Conservation (phyloP, 2,797 vertebrate genomes). For the Sebastiscus tertius region DNA sequence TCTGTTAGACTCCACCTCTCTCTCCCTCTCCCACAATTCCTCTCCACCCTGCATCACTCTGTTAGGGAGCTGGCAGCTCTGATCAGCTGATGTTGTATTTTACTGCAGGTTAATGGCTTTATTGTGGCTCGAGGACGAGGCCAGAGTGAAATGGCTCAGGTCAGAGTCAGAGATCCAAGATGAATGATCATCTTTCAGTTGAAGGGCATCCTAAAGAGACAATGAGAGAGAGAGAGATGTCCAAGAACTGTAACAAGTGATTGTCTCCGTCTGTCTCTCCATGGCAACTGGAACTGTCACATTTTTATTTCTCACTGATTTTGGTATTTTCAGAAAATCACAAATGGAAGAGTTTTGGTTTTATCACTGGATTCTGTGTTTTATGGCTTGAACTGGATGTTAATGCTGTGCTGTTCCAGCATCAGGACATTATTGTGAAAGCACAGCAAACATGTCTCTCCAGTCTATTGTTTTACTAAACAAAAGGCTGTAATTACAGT, state of each 20-base stretch:
- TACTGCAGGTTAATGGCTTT: not conserved
- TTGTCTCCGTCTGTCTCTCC: not conserved
- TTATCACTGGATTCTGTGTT: not conserved
- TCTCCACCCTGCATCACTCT: not conserved
- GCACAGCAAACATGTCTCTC: constrained; percentile 7
- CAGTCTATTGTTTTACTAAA: constrained; percentile 18
- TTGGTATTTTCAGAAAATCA: not conserved
- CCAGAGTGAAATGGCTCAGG: not conserved
- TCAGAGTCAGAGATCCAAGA: not conserved
- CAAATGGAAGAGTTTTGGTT: not conserved
- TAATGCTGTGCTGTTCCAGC: not conserved
- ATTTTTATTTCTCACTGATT: not conserved
- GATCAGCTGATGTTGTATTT: not conserved
- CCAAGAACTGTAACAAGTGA: not conserved
- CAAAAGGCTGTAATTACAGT: constrained; percentile 35
- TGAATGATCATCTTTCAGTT: not conserved
- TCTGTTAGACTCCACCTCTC: not conserved
- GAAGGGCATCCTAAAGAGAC: not conserved
- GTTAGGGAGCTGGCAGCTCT: not conserved
- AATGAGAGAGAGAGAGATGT: not conserved
- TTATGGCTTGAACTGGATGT: not conserved
- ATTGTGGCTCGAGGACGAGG: not conserved
- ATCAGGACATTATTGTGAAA: not conserved
- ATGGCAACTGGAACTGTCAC: not conserved
- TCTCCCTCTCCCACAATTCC: not conserved